Evolutionary conservation across 2,797 vertebrate species (phyloP).

Genomic region (Anas acuta): DNA sequence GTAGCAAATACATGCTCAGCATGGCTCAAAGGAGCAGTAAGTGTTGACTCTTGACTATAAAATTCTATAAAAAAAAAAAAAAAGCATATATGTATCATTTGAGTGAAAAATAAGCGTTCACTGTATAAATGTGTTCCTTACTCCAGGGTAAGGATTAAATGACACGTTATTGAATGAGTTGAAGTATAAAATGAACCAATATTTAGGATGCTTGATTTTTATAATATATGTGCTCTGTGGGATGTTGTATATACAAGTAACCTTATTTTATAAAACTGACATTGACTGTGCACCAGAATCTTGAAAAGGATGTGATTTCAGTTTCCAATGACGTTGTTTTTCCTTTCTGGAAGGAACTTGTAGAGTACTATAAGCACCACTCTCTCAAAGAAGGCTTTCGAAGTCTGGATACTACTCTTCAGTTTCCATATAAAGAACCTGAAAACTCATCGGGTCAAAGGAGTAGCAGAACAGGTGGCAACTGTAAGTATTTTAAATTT

Average conservation of each 20-base stretch:
- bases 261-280: background rate
- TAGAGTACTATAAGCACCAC: conserved; percentile 96
- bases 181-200: background rate
- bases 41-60: background rate
- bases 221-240: background rate
- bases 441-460: conserved; percentile 84
- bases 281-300: background rate
- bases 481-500: conserved; percentile 83
- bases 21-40: background rate
- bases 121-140: background rate
- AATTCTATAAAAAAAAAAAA: background rate
- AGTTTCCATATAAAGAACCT: conserved; percentile 89
- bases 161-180: background rate
- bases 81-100: background rate
- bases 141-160: background rate
- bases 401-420: conserved; percentile 94
- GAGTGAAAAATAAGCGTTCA: background rate
- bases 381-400: conserved; percentile 95
- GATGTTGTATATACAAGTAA: background rate
- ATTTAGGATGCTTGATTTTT: background rate
- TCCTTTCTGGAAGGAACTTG: conserved; percentile 84
- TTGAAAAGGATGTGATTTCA: background rate
- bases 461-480: conserved; percentile 80
- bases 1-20: conserved; percentile 12
- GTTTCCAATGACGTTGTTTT: background rate